These are phyloP conservation scores for Pseudomyrmex flavicornis DNA, from an alignment of 1,140 invertebrate species.

Conservation along the genomic window DNA sequence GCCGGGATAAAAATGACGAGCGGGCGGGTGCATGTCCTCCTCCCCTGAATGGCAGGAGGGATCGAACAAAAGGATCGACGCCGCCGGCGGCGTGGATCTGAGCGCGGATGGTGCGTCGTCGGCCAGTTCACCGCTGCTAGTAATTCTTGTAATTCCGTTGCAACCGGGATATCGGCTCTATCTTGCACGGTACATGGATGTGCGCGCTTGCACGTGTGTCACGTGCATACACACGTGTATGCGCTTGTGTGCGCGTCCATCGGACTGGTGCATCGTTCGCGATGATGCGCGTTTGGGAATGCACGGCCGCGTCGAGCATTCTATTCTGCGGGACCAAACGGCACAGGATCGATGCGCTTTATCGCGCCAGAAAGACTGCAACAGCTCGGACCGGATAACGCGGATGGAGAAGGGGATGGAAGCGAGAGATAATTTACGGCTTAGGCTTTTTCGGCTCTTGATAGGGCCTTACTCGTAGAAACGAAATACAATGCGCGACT, in stretches of 20 bases:
- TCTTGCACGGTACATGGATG: conserved; percentile 43
- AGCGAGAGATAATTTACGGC: conserved; percentile 58
- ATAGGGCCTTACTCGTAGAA: conserved; percentile 49
- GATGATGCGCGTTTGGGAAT: conserved; percentile 9
- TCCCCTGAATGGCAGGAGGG: conserved; percentile 37
- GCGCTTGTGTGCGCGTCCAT: background rate
- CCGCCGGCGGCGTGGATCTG: background rate
- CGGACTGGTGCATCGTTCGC: background rate
- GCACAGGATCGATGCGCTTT: conserved; percentile 71
- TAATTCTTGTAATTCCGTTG: conserved; percentile 70
- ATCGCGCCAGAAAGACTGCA: conserved; percentile 61
- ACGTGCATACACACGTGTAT: background rate
- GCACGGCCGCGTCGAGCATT: conserved; percentile 20
- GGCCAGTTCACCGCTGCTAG: conserved; percentile 34
- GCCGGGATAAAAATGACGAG: conserved; percentile 56
- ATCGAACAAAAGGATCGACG: conserved; percentile 60
- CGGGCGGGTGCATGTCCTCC: conserved; percentile 37
- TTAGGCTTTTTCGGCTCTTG: conserved; percentile 41
- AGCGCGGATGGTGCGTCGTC: conserved; percentile 38
- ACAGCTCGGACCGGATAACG: background rate
- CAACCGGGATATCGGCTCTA: conserved; percentile 61
- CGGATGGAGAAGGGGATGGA: background rate
- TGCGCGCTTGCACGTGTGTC: background rate
- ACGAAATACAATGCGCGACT: conserved; percentile 55
- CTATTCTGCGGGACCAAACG: conserved; percentile 59